phyloP scores from a whole-genome alignment of 2,113 vertebrate genomes.

The Corydoras maculifer region DNA sequence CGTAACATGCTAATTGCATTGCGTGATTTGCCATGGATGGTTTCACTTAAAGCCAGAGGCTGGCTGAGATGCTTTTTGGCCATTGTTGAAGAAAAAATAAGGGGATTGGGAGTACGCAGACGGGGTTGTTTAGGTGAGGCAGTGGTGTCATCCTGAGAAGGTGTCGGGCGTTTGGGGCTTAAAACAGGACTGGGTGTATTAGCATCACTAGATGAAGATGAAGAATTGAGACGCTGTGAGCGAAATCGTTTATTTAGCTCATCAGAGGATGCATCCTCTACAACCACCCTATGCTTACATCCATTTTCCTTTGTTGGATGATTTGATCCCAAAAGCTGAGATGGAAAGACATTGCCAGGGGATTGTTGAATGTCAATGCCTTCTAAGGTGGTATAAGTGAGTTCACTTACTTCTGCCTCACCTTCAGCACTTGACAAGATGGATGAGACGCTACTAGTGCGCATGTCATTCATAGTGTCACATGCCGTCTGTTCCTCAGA shows the following conservation, averaged over 20 bases:
- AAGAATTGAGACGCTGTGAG: constrained; percentile 79
- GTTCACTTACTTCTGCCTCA: constrained; percentile 70
- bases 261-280: constrained; percentile 75
- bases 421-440: constrained; percentile 72
- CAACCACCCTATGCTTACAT: constrained; percentile 20
- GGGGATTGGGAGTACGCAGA: constrained; percentile 70
- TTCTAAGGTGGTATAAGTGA: constrained; percentile 83
- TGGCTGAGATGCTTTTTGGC: constrained; percentile 92
- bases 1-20: constrained; percentile 97
- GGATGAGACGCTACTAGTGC: constrained; percentile 62
- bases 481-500: constrained; percentile 62
- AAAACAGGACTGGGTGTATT: constrained; percentile 52
- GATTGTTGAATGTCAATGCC: constrained; percentile 81
- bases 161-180: constrained; percentile 62
- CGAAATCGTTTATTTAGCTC: constrained; percentile 86
- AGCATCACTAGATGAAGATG: constrained; percentile 76
- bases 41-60: constrained; percentile 78
- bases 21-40: constrained; percentile 73
- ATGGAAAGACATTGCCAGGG: neutral
- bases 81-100: constrained; percentile 63
- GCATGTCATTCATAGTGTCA: constrained; percentile 44
- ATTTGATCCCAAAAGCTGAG: constrained; percentile 38
- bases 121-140: constrained; percentile 70
- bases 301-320: constrained; percentile 7
- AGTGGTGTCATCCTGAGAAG: constrained; percentile 57